These are phyloP conservation scores for Cotesia vestalis DNA, from an alignment of 1,140 invertebrate genomes.

Conservation along the genomic window DNA sequence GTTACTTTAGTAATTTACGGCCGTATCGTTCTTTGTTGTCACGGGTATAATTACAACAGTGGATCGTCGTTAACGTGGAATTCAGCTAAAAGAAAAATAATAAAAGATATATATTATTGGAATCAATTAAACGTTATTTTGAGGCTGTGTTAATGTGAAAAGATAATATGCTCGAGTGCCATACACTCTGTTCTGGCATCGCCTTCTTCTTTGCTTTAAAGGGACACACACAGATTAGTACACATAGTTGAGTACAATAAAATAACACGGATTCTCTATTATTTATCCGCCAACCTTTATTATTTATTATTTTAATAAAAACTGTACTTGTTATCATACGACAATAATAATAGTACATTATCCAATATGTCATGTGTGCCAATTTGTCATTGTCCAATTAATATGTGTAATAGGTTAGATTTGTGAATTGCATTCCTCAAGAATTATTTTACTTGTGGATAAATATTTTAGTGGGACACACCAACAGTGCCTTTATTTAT, in stretches of 20 bases:
- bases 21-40: slow-evolving; percentile 66
- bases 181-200: slow-evolving; percentile 41
- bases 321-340: too few relatives aligned
- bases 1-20: slow-evolving; percentile 67
- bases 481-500: neutral
- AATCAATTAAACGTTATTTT: slow-evolving; percentile 37
- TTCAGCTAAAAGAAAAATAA: slow-evolving; percentile 36
- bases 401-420: slow-evolving; percentile 11
- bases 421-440: slow-evolving; percentile 10
- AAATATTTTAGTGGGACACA: neutral
- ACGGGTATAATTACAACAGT: slow-evolving; percentile 53
- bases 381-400: too few relatives aligned
- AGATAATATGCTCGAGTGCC: slow-evolving; percentile 55
- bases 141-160: slow-evolving; percentile 41
- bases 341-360: neutral
- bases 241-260: neutral
- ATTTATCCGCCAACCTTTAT: neutral
- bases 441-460: neutral
- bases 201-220: slow-evolving; percentile 25
- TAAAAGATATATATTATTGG: slow-evolving; percentile 41
- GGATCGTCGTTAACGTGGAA: slow-evolving; percentile 36
- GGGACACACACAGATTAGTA: slow-evolving; percentile 17
- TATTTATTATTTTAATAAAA: neutral
- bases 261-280: neutral
- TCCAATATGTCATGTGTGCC: neutral